These are phyloP conservation scores for Holothuria glaberrima DNA, from an alignment of 35 echinoderm and acorn worm species.

Conservation along the genomic window DNA sequence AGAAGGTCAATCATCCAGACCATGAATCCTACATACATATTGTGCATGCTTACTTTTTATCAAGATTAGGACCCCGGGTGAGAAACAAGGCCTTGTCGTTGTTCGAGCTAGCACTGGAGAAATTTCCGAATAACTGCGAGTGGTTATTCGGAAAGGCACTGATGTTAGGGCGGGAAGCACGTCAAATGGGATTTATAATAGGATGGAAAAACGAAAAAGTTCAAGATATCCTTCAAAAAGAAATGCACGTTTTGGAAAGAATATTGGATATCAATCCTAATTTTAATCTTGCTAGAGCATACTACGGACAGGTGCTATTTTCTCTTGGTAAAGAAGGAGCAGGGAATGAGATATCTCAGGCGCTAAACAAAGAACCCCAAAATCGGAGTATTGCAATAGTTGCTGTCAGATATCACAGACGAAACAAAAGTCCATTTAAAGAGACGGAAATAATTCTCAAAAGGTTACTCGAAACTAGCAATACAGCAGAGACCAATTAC, in stretches of 20 bases:
- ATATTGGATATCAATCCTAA: neutral
- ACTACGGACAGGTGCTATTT: slow-evolving; percentile 18
- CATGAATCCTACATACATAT: neutral
- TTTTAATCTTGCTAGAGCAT: slow-evolving; percentile 24
- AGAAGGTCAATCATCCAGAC: neutral
- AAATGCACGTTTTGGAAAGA: neutral
- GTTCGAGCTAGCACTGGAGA: neutral
- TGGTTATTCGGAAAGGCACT: slow-evolving; percentile 17
- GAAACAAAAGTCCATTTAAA: neutral
- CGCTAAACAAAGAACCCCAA: neutral
- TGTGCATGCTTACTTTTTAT: slow-evolving; percentile 12
- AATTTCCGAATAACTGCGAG: neutral
- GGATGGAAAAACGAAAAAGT: neutral
- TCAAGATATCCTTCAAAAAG: neutral
- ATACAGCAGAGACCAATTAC: slow-evolving; percentile 2
- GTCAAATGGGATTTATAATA: neutral
- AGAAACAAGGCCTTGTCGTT: neutral
- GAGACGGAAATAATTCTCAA: neutral
- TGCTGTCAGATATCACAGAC: neutral
- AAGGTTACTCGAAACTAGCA: neutral
- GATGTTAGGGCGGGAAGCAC: slow-evolving; percentile 9
- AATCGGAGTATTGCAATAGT: neutral
- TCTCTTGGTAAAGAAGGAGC: neutral
- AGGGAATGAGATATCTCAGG: neutral
- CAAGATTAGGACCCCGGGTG: slow-evolving; percentile 16